Evolutionary conservation across 2,113 vertebrate species (phyloP).

Genomic region (Grallaria varia): DNA sequence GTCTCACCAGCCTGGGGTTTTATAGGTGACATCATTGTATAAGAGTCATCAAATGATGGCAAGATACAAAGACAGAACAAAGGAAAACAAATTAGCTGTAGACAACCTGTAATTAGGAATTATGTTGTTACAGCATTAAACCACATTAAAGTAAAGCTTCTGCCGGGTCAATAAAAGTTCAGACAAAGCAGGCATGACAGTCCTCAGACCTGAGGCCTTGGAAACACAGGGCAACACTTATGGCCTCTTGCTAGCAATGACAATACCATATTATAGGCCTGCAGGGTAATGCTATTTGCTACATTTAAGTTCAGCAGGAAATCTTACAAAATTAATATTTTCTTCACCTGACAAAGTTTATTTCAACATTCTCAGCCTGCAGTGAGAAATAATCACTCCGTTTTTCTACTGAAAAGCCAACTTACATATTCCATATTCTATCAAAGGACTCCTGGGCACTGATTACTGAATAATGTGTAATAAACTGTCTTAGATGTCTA

Average conservation of each 20-base stretch:
- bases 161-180: not conserved
- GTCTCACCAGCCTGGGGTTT: not conserved
- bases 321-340: not conserved
- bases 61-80: not conserved
- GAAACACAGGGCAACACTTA: not conserved
- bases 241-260: not conserved
- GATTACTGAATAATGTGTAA: not conserved
- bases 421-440: not conserved
- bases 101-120: not conserved
- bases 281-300: not conserved
- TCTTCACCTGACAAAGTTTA: not conserved
- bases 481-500: not conserved
- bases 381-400: not conserved
- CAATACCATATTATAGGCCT: not conserved
- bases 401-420: not conserved
- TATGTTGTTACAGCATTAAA: not conserved
- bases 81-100: not conserved
- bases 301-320: not conserved
- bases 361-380: not conserved
- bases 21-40: accelerated
- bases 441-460: not conserved
- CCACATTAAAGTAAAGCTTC: not conserved
- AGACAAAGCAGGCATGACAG: not conserved
- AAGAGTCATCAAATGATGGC: not conserved
- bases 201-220: not conserved